Evolutionary conservation across 2,113 vertebrate genomes (phyloP).

Genomic region (Istiophorus platypterus): DNA sequence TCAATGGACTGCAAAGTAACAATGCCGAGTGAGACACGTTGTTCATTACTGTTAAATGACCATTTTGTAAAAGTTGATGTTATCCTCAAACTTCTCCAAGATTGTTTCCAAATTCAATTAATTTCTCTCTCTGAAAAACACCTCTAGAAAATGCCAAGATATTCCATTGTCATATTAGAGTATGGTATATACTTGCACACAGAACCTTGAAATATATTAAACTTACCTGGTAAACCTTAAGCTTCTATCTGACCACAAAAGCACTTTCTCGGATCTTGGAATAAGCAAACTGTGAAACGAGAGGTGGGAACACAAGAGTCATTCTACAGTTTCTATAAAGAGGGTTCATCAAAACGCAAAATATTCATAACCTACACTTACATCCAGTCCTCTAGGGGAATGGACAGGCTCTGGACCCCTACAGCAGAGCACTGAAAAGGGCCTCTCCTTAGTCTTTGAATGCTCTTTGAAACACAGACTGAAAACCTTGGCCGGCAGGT

Average conservation of each 20-base stretch:
- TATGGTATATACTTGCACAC: background rate
- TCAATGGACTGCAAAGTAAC: conserved; percentile 34
- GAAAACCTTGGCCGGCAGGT: conserved; percentile 78
- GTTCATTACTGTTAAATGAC: background rate
- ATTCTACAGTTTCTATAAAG: conserved; percentile 6
- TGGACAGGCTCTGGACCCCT: conserved; percentile 46
- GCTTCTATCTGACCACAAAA: conserved; percentile 60
- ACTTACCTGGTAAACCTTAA: conserved; percentile 37
- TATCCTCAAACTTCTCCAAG: no score
- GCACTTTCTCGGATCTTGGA: conserved; percentile 64
- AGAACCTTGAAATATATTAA: background rate
- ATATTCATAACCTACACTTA: conserved; percentile 33
- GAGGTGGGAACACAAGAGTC: background rate
- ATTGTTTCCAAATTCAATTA: background rate
- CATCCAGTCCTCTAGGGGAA: conserved; percentile 61
- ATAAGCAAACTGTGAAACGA: conserved; percentile 51
- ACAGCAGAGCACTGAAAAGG: conserved; percentile 74
- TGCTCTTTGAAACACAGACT: conserved; percentile 78
- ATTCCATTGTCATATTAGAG: background rate
- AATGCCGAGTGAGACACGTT: background rate
- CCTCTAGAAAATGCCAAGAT: background rate
- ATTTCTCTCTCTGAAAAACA: background rate
- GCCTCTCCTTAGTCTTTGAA: conserved; percentile 68
- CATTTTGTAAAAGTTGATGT: background rate
- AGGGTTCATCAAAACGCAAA: background rate